These are phyloP conservation scores for Mechanitis messenoides DNA, from an alignment of 2,888 invertebrate genomes.

Conservation along the genomic window DNA sequence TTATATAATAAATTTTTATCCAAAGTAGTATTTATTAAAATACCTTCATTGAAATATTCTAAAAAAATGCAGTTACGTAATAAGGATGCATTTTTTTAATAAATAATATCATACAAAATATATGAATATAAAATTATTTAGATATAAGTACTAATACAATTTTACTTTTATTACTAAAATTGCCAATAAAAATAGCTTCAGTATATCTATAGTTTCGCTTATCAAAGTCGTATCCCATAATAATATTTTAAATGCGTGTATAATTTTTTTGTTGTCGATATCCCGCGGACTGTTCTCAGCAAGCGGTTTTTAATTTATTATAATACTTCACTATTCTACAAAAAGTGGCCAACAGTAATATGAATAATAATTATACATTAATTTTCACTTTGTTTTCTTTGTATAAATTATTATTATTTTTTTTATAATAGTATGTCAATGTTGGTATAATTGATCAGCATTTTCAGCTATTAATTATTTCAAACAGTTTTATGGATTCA, in stretches of 20 bases:
- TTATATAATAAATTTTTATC: too few relatives aligned
- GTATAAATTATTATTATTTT: too few relatives aligned
- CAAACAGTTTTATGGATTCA: slow-evolving; percentile 10
- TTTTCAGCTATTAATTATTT: slow-evolving; percentile 7
- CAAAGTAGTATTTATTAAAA: too few relatives aligned
- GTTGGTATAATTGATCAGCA: neutral
- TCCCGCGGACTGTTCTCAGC: slow-evolving; percentile 42
- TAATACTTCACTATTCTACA: slow-evolving; percentile 39
- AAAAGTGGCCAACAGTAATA: slow-evolving; percentile 42
- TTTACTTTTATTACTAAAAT: too few relatives aligned
- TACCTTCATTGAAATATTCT: too few relatives aligned
- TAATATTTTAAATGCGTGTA: slow-evolving; percentile 33
- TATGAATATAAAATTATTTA: too few relatives aligned
- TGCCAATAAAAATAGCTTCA: too few relatives aligned
- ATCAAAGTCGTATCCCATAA: slow-evolving; percentile 31
- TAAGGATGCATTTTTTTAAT: too few relatives aligned
- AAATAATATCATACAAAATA: too few relatives aligned
- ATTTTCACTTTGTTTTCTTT: slow-evolving; percentile 29
- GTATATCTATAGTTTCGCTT: slow-evolving; percentile 16
- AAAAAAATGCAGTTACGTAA: too few relatives aligned
- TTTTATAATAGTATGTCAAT: neutral
- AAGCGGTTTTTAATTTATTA: slow-evolving; percentile 45
- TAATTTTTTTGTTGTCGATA: slow-evolving; percentile 37
- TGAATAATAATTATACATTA: slow-evolving; percentile 40
- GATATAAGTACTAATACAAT: too few relatives aligned